These are phyloP conservation scores for Sitta europaea DNA, from an alignment of 2,113 vertebrate genomes.

Conservation along the genomic window DNA sequence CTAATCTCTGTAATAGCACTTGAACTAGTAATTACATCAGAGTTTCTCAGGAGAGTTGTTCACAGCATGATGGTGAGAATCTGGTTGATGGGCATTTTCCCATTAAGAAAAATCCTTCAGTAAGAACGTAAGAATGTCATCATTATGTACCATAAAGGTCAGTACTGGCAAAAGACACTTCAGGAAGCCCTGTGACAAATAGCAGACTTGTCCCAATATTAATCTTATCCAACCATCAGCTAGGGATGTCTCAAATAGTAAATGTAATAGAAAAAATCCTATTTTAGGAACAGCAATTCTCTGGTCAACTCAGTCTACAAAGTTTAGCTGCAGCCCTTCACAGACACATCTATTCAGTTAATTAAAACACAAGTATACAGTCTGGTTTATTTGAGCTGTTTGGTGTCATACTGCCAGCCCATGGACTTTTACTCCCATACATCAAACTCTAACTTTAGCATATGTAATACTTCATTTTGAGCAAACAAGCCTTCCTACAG, in stretches of 20 bases:
- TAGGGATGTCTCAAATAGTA: not conserved
- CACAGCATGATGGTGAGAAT: not conserved
- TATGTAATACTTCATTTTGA: not conserved
- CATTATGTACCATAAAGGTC: not conserved
- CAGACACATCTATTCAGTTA: not conserved
- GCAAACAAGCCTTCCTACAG: not conserved
- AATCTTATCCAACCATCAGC: not conserved
- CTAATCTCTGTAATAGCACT: not conserved
- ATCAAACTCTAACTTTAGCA: not conserved
- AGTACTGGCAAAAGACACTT: not conserved
- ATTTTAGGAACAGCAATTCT: not conserved
- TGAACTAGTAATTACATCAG: not conserved
- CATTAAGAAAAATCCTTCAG: not conserved
- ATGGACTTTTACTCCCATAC: not conserved
- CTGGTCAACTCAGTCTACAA: not conserved
- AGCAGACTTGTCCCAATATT: not conserved
- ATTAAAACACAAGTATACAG: slow-evolving; percentile 2
- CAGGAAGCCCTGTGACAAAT: not conserved
- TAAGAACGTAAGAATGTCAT: not conserved
- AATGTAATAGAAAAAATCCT: slow-evolving; percentile 15
- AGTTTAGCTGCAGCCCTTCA: not conserved
- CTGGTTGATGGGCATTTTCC: not conserved
- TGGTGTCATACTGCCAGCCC: not conserved
- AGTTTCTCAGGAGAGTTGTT: not conserved
- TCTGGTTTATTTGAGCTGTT: not conserved